Evolutionary conservation across 1,140 invertebrate genomes (phyloP), one percentile per base, ranked within the genome.

Genomic region (Platyura marginata): DNA sequence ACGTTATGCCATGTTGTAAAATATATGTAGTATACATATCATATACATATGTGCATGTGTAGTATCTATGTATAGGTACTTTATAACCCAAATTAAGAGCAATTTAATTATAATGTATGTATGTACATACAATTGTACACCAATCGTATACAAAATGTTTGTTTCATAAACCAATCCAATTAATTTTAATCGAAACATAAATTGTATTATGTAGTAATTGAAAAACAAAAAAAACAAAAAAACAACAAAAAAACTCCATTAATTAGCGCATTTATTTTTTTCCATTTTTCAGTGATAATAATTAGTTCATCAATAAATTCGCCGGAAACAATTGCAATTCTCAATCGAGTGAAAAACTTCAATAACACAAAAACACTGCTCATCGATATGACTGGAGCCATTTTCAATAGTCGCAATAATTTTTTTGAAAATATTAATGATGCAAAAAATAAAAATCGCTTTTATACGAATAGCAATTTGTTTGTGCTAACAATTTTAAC

Each of bases 401-500:
- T 58, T 42, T 55, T 61, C 46, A 58, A 58, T 51, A 50, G 46
- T 29, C 48, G 57, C 42, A 53, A 56, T 50, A 43, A 49, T 42
- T 56, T 61, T 43, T 59, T 58, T 49, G 57, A 55, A 49, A 53
- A 53, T 51, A 48, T 61, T 47, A 49, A 52, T 55, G 33, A 46
- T 42, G 35, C 34, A 41, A 33, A 45, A 40, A 33, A 40, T 44
- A 25, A 40, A 34, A 44, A 32, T 45, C 16, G 54, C 48, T 38
- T 38, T n/a, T 6, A n/a, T n/a, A 3, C 25, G 6, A 29, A 13
- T 13, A 13, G 48, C 54, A 60, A 58, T 56, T 48, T 59, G 36
- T 48, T 59, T 44, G 47, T 61, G 45, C 51, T 61, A 47, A 61
- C 58, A 42, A 48, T 59, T 46, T 47, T 61, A 44, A 61, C 55